phyloP scores from a whole-genome alignment of 2,797 vertebrate species.

The Tympanoctomys barrerae region DNA sequence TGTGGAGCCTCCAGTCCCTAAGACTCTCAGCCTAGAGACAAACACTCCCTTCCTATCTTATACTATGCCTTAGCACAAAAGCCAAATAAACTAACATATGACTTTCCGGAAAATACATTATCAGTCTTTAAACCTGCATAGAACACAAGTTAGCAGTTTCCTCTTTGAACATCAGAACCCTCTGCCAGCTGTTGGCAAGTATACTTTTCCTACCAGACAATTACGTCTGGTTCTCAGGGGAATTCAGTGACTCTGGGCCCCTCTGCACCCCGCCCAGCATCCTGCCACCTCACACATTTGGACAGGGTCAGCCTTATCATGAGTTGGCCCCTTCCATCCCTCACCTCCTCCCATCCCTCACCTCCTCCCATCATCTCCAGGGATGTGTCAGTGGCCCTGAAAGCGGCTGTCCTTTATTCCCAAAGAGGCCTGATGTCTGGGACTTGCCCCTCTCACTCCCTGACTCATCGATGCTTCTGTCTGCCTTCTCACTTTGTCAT shows the following conservation, averaged over 20 bases:
- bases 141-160: background rate
- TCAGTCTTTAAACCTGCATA: background rate
- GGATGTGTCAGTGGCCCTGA: background rate
- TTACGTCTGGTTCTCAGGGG: background rate
- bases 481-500: slow-evolving; percentile 12
- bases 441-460: background rate
- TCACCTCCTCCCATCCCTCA: accelerated
- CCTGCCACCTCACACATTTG: background rate
- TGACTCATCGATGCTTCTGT: slow-evolving; percentile 16
- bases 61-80: background rate
- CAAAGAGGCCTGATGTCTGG: background rate
- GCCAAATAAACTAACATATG: background rate
- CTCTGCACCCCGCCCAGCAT: accelerated
- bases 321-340: background rate
- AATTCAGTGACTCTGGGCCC: background rate
- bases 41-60: background rate
- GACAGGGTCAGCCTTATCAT: background rate
- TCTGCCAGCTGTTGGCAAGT: background rate
- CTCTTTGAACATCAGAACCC: background rate
- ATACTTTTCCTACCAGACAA: background rate
- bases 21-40: background rate
- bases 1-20: background rate
- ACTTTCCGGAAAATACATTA: background rate
- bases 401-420: background rate
- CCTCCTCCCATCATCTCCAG: background rate